These are phyloP conservation scores for Amblyraja radiata DNA, from an alignment of 2,797 vertebrate species.

Conservation along the genomic window DNA sequence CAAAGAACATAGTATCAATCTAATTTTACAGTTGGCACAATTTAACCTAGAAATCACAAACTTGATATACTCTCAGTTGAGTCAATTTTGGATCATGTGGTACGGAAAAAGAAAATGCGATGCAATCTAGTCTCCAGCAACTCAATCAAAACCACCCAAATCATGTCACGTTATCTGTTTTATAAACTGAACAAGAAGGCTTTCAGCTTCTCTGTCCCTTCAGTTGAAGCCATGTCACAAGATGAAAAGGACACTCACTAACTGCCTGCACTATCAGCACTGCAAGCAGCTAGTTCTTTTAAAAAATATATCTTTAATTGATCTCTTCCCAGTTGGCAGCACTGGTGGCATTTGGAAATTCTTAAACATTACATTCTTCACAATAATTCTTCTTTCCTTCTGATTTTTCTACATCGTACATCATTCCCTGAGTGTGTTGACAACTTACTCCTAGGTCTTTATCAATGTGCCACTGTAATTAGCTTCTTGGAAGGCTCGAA, in stretches of 20 bases:
- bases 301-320: neutral
- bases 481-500: neutral
- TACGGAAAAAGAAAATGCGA: neutral
- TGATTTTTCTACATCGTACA: neutral
- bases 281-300: neutral
- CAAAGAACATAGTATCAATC: no score
- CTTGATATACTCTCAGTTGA: no score
- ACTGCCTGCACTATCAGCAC: neutral
- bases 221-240: neutral
- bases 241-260: neutral
- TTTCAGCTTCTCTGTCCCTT: neutral
- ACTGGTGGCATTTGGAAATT: neutral
- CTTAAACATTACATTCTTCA: neutral
- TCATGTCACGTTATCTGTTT: no score
- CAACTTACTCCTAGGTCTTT: conserved; percentile 1
- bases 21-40: no score
- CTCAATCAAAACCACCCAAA: neutral
- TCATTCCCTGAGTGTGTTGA: neutral
- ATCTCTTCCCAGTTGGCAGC: neutral
- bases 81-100: neutral
- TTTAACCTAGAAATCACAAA: no score
- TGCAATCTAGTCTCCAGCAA: neutral
- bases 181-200: neutral
- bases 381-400: neutral
- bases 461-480: neutral